Percentiles rank a stretch among this genome's conserved stretches.
Evolutionary conservation across 2,113 vertebrate genomes (phyloP).

Genomic region (Ceyx cyanopectus): DNA sequence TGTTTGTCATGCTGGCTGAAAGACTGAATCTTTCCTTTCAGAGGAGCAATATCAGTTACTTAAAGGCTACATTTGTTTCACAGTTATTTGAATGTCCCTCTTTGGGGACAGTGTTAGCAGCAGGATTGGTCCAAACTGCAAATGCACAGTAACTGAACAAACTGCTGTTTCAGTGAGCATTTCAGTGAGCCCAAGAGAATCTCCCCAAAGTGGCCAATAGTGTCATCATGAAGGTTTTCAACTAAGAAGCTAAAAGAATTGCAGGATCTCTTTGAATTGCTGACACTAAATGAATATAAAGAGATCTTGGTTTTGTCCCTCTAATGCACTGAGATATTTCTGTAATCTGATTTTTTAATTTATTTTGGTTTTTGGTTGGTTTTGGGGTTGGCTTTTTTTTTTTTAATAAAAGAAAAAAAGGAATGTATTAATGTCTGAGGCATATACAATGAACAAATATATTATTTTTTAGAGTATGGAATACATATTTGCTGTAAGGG

Average conservation of each 20-base stretch:
- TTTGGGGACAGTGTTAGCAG: background rate
- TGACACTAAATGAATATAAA: background rate
- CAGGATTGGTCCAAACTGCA: background rate
- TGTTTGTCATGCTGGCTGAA: background rate
- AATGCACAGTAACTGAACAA: background rate
- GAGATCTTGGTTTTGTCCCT: background rate
- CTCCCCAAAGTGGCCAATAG: background rate
- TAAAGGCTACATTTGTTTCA: background rate
- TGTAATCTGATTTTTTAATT: background rate
- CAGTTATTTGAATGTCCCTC: background rate
- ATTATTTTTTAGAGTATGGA: background rate
- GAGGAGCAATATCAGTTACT: background rate
- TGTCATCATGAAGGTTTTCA: background rate
- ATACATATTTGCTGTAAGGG: background rate
- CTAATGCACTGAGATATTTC: background rate
- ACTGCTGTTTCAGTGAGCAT: background rate
- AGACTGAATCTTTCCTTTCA: background rate
- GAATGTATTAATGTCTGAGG: background rate
- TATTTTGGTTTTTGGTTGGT: too few species aligned
- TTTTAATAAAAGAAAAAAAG: background rate
- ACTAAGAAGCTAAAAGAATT: background rate
- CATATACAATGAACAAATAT: background rate
- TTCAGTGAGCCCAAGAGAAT: background rate
- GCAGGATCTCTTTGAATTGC: background rate
- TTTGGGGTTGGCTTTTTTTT: background rate